phyloP scores from a whole-genome alignment of 1,140 invertebrate species.

The Philaenus spumarius region DNA sequence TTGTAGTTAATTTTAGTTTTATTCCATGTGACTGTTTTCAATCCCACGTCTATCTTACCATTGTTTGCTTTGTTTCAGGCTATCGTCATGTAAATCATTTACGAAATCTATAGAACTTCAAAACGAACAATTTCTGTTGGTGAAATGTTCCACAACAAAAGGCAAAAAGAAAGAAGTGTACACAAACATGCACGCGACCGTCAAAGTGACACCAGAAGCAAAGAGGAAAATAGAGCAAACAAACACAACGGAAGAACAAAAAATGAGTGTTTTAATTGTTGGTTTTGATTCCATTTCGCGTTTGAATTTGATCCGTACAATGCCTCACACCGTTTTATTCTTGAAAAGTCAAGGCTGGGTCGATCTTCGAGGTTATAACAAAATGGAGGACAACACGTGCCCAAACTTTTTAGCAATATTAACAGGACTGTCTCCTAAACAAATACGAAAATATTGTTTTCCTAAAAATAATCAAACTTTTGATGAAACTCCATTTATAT shows the following conservation, averaged over 20 bases:
- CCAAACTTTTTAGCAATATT: constrained; percentile 73
- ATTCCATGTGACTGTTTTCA: too few species aligned
- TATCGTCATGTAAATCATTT: too few species aligned
- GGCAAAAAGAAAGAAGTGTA: constrained; percentile 38
- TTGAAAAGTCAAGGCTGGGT: constrained; percentile 52
- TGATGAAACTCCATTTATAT: constrained; percentile 66
- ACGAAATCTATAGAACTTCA: too few species aligned
- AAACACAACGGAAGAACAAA: constrained; percentile 19
- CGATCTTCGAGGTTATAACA: constrained; percentile 53
- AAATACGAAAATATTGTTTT: constrained; percentile 43
- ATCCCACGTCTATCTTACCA: too few species aligned
- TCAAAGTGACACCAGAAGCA: background rate
- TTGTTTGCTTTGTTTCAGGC: too few species aligned
- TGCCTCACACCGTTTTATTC: constrained; percentile 63
- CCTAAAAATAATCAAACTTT: constrained; percentile 43
- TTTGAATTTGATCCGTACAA: constrained; percentile 62
- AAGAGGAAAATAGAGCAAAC: constrained; percentile 19
- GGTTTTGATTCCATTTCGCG: constrained; percentile 82
- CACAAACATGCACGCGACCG: constrained; percentile 39
- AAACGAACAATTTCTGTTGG: constrained; percentile 40
- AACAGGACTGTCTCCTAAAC: constrained; percentile 51
- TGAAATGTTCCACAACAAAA: constrained; percentile 39
- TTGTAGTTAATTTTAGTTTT: too few species aligned
- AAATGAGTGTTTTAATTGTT: constrained; percentile 52
- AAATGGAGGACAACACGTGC: constrained; percentile 72